phyloP scores from a whole-genome alignment of 2,113 vertebrate genomes.

The Dendropsophus ebraccatus region DNA sequence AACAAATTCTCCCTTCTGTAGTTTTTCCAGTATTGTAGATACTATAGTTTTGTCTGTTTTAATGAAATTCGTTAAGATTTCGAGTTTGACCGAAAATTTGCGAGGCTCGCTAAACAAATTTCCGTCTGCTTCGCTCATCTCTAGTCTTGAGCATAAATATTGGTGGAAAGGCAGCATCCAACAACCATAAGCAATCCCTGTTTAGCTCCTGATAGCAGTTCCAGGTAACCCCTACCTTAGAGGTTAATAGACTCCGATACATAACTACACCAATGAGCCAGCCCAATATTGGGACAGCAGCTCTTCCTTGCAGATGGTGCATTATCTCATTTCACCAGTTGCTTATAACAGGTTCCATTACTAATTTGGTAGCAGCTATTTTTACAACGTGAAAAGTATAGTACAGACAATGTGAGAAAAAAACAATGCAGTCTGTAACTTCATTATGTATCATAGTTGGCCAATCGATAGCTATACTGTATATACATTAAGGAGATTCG shows the following conservation, averaged over 20 bases:
- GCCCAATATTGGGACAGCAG: neutral
- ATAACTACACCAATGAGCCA: no score
- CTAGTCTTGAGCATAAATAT: neutral
- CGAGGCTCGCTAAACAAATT: no score
- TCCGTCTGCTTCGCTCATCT: no score
- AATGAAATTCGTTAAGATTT: no score
- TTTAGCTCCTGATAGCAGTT: neutral
- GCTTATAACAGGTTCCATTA: slow-evolving; percentile 3
- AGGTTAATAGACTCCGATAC: no score
- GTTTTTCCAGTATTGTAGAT: no score
- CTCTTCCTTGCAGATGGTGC: neutral
- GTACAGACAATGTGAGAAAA: slow-evolving; percentile 17
- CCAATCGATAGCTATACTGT: neutral
- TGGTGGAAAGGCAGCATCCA: neutral
- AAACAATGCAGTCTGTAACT: slow-evolving; percentile 25
- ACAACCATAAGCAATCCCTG: neutral
- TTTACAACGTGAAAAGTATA: neutral
- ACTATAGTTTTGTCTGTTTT: no score
- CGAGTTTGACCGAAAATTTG: no score
- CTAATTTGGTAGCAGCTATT: slow-evolving; percentile 14
- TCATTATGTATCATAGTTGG: neutral
- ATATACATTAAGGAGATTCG: neutral
- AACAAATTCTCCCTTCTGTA: no score
- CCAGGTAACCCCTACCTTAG: no score
- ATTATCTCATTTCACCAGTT: neutral